Base-by-base conservation (phyloP, 2,888 invertebrate genomes). In the Dolichopus griseipennis region DNA sequence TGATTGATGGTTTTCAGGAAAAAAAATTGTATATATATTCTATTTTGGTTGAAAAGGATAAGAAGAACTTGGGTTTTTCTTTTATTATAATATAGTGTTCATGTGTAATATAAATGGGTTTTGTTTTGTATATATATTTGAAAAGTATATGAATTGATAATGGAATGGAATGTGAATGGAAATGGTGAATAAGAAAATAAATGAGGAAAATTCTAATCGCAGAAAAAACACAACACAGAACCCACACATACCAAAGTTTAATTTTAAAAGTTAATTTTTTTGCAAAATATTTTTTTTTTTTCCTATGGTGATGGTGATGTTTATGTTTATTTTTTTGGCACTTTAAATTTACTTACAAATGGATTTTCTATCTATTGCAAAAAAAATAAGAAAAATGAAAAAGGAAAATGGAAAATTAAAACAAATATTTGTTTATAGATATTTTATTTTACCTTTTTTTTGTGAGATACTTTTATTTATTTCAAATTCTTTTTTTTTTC, bases 1-100 rank as follows among this genome's bases (percentile, higher is more conserved):
- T 52, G 52, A 52, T 52, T 52, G 52, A 52, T 52, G 52, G 52
- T 52, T 52, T 52, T 12, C 52, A 52, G 52, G 52, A 52, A n/a
- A 52, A 52, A 52, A 6, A 52, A 52, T 18, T 52, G 6, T 6
- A 18, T 18, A 12, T 52, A 6, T 52, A 18, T 52, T 52, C 6
- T 52, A 12, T 52, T 52, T 52, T 52, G 18, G 3, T 6, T 52
- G 4, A 27, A n/a, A 18, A 52, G n/a, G n/a, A 6, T 52, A 18
- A 52, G 52, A 18, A 41, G 4, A 37, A 37, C 9, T 34, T 34
- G 5, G 5, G 37, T 37, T 37, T 37, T 37, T 52, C 2, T 15
- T 41, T 52, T n/a, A 52, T 12, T 52, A 3, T 52, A 52, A 52
- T 27, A 27, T 27, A 27, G 27, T 27, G 27, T 27, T 27, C 27